Base-by-base conservation (phyloP, 2,888 invertebrate genomes). In the Criorhina ranunculi region DNA sequence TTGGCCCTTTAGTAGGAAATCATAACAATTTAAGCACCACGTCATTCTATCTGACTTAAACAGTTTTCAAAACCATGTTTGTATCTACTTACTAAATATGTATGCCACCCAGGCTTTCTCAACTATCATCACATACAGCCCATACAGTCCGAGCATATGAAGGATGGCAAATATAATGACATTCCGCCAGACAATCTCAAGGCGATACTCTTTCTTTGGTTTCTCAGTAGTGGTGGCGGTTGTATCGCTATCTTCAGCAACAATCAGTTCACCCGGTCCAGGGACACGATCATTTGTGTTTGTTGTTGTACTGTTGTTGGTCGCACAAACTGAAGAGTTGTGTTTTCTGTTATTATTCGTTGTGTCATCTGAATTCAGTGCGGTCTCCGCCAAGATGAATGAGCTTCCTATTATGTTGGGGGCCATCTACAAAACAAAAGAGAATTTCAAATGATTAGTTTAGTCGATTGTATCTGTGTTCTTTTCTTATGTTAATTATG, bases 131-230 rank as follows among this genome's bases (percentile, higher is more conserved):
- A 94, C 88, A 88, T 93, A 94, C 0, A 94, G 0, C 11, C 94
- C 95, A 88, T 95, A 96, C 0, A 95, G 9, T 0, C 94, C 93
- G 0, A 93, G 94, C 5, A 93, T 89, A 90, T 97, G 96, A 46
- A 97, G 92, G 88, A 96, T 94, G 1, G 94, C 88, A 89, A 96
- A 96, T 5, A 95, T 94, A 3, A 95, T 89, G 0, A 96, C 95
- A 91, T 96, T 96, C 90, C 95, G 93, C 96, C 96, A 96, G 0
- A 96, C 96, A 87, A 96, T 95, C 87, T 95, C 93, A 94, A 95
- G 94, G 90, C 93, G 93, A 83, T 87, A 87, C 75, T 89, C 79
- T 69, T 88, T 91, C 59, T 90, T 89, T 69, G 88, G 89, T 9
- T 80, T 86, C 40, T 86, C 86, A 67, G 53, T 77, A 40, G 79